Evolutionary conservation across 92 coral and sea anemone species (phyloP), one percentile per base, ranked within the genome.

Genomic region (Heteractis magnifica): DNA sequence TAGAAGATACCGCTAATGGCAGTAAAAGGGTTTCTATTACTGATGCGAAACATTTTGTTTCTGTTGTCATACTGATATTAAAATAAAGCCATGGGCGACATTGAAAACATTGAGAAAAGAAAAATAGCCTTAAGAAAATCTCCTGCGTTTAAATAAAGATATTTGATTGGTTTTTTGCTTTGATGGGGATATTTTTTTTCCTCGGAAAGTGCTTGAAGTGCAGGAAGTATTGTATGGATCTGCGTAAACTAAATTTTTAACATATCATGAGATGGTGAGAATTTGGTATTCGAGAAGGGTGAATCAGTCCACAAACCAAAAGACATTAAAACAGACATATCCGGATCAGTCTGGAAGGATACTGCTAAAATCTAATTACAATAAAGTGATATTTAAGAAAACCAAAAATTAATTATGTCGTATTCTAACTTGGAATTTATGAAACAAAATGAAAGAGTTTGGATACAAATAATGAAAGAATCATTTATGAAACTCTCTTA

Each of bases 1-100:
- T 41, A 59, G 83, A 79, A 59, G 83, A 79, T 79, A 49, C 83
- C 73, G 51, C 51, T 78, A 26, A 44, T 62, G 83, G 74, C 56
- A 49, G 75, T 79, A 49, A 76, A 79, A 79, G 15, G 71, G 75
- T 65, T 64, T 68, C 26, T 26, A 20, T 68, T 68, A 20, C 73
- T 19, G 12, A 68, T 68, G 48, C 73, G 73, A 20, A 68, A 68
- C 73, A 68, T 68, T 68, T 68, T 9, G 23, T n/a, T 68, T 26
- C 14, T 68, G 73, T 68, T 68, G 10, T 68, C 23, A 26, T 20
- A 68, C 73, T 68, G 73, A 68, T 68, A 68, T 68, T 68, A 68
- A 68, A 68, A 68, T 26, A 68, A 20, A 23, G 73, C 73, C 73
- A 68, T 23, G 16, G 73, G 73, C 73, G 73, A 68, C 49, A 23